These are phyloP conservation scores for Lasioglossum marginatum DNA, from an alignment of 2,888 invertebrate species.

Conservation along the genomic window DNA sequence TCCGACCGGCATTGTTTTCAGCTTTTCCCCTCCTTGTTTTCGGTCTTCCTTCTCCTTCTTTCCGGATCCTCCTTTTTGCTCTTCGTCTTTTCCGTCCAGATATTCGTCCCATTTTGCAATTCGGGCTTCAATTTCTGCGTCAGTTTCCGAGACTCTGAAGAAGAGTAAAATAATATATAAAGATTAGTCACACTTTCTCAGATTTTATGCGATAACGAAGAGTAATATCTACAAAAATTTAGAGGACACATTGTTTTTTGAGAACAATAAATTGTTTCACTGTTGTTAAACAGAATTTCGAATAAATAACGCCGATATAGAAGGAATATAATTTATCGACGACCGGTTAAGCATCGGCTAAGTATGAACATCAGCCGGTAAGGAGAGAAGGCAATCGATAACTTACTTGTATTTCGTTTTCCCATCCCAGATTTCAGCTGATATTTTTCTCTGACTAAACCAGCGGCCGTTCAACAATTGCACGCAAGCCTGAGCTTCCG, in stretches of 20 bases:
- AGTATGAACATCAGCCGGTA: slow-evolving; percentile 19
- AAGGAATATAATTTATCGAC: neutral
- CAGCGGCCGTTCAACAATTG: slow-evolving; percentile 94
- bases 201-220: neutral
- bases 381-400: slow-evolving; percentile 26
- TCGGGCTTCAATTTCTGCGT: slow-evolving; percentile 92
- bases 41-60: neutral
- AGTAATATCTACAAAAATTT: neutral
- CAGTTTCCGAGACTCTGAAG: slow-evolving; percentile 93
- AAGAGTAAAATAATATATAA: neutral
- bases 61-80: slow-evolving; percentile 39
- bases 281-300: neutral
- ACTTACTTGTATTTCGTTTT: slow-evolving; percentile 93
- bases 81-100: slow-evolving; percentile 87
- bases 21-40: neutral
- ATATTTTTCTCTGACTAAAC: slow-evolving; percentile 94
- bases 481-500: slow-evolving; percentile 96
- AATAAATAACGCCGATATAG: neutral
- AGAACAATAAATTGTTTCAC: neutral
- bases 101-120: slow-evolving; percentile 95
- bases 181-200: neutral
- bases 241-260: neutral
- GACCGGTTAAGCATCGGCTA: slow-evolving; percentile 13
- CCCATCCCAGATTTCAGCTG: slow-evolving; percentile 97
- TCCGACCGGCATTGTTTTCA: neutral